A percentile compares a stretch with the other conserved stretches of the same genome.
Conservation (phyloP, 2,888 invertebrate genomes). For the Oscheius sp. region DNA sequence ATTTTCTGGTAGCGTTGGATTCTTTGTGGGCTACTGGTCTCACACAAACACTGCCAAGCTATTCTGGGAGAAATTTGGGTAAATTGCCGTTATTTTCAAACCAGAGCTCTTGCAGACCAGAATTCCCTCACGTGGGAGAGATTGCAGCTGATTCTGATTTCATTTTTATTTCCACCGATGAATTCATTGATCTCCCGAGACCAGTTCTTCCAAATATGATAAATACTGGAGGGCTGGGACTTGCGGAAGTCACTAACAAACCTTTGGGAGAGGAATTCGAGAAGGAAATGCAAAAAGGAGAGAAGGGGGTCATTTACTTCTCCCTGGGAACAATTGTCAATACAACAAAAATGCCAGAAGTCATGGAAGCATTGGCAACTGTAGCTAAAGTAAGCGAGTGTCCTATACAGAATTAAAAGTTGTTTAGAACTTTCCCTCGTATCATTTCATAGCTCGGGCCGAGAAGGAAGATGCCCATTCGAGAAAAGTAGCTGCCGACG, state of each 20-base stretch:
- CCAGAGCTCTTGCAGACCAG: conserved; percentile 47
- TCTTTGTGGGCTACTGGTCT: not conserved
- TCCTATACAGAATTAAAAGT: not conserved
- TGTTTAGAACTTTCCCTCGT: conserved; percentile 46
- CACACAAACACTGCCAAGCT: conserved; percentile 2
- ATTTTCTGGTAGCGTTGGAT: conserved; percentile 1
- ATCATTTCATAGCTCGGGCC: conserved; percentile 60
- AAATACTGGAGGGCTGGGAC: conserved; percentile 58
- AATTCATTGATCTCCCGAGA: conserved; percentile 59
- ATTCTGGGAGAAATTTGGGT: conserved; percentile 36
- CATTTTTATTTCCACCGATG: conserved; percentile 60
- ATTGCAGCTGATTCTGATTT: conserved; percentile 52
- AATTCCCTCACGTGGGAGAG: conserved; percentile 50
- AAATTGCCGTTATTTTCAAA: no score
- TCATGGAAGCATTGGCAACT: conserved; percentile 50
- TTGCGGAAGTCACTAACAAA: conserved; percentile 1
- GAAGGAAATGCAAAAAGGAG: conserved; percentile 44
- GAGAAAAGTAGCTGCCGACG: conserved; percentile 11
- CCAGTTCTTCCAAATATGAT: conserved; percentile 57
- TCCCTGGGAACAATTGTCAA: conserved; percentile 60
- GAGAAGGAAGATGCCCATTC: conserved; percentile 42
- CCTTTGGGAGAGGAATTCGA: conserved; percentile 39
- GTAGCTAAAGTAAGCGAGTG: conserved; percentile 1
- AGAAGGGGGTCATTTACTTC: conserved; percentile 53
- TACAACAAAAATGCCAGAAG: conserved; percentile 47